A percentile compares a stretch with the other conserved stretches of the same genome.
phyloP scores from a whole-genome alignment of 2,888 invertebrate species.

The Nematopogon swammerdamellus region DNA sequence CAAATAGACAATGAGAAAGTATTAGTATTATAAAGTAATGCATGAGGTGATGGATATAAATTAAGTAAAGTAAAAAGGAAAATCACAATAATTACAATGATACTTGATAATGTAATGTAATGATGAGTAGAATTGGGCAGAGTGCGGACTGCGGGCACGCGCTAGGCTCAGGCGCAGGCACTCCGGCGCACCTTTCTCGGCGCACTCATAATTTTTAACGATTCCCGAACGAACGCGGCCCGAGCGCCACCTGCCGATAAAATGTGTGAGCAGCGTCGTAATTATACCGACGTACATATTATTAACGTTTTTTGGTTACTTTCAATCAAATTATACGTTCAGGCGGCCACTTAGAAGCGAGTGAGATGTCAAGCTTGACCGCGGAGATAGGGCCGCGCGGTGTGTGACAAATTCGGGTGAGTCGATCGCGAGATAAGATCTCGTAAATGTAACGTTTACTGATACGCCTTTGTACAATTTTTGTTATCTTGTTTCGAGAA shows the following conservation, averaged over 20 bases:
- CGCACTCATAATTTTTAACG: not conserved
- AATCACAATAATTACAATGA: too few species aligned
- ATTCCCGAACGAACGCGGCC: not conserved
- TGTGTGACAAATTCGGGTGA: not conserved
- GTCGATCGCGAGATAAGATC: too few species aligned
- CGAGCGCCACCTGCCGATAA: not conserved
- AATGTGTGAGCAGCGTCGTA: conserved; percentile 33
- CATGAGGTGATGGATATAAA: too few species aligned
- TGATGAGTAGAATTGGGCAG: too few species aligned
- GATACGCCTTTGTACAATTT: too few species aligned
- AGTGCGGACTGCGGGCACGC: too few species aligned
- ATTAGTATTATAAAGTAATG: too few species aligned
- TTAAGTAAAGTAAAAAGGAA: too few species aligned
- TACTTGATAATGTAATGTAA: too few species aligned
- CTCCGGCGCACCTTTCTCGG: not conserved
- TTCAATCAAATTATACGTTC: conserved; percentile 58
- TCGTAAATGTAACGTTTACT: too few species aligned
- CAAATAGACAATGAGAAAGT: too few species aligned
- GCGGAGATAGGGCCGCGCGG: not conserved
- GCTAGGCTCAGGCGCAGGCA: not conserved
- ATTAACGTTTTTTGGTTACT: conserved; percentile 55
- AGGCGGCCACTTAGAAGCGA: conserved; percentile 38
- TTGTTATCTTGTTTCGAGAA: too few species aligned
- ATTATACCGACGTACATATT: conserved; percentile 52
- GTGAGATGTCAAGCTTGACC: conserved; percentile 49